A percentile compares a stretch with the other conserved stretches of the same genome.
Evolutionary conservation across 2,797 vertebrate genomes (phyloP).

Genomic region (Danio tinwini): DNA sequence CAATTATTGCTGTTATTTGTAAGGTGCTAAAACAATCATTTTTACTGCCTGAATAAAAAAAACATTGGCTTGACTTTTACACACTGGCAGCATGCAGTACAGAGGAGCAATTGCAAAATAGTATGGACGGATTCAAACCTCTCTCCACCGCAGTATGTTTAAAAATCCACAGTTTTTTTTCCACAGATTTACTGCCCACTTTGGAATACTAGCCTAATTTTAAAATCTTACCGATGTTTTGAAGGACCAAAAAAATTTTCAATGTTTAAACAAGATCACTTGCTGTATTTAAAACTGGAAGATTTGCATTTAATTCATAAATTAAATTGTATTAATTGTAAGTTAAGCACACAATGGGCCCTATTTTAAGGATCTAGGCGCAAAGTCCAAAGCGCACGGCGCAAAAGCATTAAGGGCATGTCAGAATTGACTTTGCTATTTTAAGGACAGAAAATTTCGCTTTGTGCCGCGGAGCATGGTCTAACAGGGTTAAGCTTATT

Average conservation of each 20-base stretch:
- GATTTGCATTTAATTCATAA: too few species aligned
- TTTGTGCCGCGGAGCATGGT: too few species aligned
- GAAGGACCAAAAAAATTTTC: not conserved
- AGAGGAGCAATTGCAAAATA: not conserved
- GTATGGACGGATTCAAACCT: not conserved
- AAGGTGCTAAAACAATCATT: constrained; percentile 35
- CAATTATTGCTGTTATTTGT: constrained; percentile 69
- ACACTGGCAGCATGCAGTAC: constrained; percentile 6
- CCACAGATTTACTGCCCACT: not conserved
- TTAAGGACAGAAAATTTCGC: too few species aligned
- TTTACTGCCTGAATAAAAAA: constrained; percentile 13
- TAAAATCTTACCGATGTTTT: not conserved
- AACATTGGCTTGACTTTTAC: not conserved
- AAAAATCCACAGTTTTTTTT: not conserved
- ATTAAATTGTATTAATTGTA: too few species aligned
- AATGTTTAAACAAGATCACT: not conserved
- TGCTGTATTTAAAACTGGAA: not conserved
- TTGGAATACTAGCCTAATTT: not conserved
- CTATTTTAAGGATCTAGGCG: too few species aligned
- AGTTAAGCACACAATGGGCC: too few species aligned
- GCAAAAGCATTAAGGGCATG: too few species aligned
- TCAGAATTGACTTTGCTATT: too few species aligned
- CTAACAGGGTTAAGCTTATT: too few species aligned
- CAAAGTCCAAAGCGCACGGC: too few species aligned
- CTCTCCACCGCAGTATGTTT: not conserved